phyloP scores from a whole-genome alignment of 1,140 invertebrate species.

The Aporrectodea caliginosa region DNA sequence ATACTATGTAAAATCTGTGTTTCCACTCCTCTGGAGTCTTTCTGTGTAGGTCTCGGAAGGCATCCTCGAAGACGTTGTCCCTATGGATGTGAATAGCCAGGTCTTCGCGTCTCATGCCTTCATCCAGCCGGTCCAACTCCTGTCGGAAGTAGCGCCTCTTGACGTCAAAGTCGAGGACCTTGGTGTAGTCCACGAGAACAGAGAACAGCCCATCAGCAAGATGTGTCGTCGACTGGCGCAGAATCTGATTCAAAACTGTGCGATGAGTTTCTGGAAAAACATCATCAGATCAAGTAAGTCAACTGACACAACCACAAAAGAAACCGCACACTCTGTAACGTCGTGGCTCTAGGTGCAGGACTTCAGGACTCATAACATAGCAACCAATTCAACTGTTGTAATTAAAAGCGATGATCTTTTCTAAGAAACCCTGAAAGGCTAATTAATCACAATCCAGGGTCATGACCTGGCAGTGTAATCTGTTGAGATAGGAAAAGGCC shows the following conservation, averaged over 20 bases:
- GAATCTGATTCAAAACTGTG: conserved; percentile 85
- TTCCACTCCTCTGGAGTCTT: conserved; percentile 86
- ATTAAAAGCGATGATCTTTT: no score
- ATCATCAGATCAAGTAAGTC: no score
- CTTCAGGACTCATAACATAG: no score
- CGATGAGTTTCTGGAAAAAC: conserved; percentile 87
- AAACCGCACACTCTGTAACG: no score
- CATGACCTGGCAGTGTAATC: no score
- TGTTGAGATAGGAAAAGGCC: no score
- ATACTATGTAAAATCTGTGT: conserved; percentile 89
- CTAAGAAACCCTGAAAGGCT: no score
- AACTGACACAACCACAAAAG: no score
- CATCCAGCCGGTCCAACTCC: conserved; percentile 70
- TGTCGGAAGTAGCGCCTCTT: conserved; percentile 85
- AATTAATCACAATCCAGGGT: no score
- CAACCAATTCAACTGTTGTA: no score
- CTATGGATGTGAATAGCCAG: conserved; percentile 82
- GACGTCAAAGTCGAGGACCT: conserved; percentile 87
- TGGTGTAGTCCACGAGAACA: conserved; percentile 82
- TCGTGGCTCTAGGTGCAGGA: no score
- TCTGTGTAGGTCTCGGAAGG: conserved; percentile 81
- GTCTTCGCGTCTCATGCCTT: conserved; percentile 71
- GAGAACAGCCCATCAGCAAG: conserved; percentile 82
- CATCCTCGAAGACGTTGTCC: conserved; percentile 85
- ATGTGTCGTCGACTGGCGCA: conserved; percentile 78